Evolutionary conservation across 2,797 vertebrate genomes (phyloP), one percentile per base, ranked within the genome.

Genomic region (Acanthornis magna): DNA sequence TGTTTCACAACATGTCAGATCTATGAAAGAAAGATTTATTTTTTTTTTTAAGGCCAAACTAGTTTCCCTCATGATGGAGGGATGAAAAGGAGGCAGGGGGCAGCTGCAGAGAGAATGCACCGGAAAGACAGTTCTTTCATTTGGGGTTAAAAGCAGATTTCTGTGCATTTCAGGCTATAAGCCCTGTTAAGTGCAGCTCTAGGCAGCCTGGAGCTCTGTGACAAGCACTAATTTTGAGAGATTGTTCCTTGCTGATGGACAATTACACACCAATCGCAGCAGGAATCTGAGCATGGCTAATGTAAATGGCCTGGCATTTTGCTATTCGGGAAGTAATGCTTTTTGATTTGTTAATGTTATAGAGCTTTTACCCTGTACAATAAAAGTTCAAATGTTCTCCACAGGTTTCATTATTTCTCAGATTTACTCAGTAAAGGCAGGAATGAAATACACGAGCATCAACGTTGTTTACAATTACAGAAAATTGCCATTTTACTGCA

Each of bases 171-270:
- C 23, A 16, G 50, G 32, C 91, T 89, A 14, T 87, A 84, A 94
- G 48, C 84, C 60, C 74, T 2, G 9, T 62, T 83, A 91, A 91
- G 65, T 89, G 84, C 84, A 71, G 82, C 88, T 96, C 68, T 85
- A 91, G 88, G 92, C 95, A 94, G 74, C 23, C 60, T 88, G 65
- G 81, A 94, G 85, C 71, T 78, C 80, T 91, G 75, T 91, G 94
- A 96, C 93, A 94, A 87, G 82, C 91, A 74, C 92, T 97, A 95
- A 97, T 97, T 96, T 94, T 96, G 93, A 95, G 93, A 85, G 96
- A 95, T 96, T 90, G 89, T 93, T 95, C 85, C 91, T 96, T 93
- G 86, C 76, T 95, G 79, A 89, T 93, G 91, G 95, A 96, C 94
- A 93, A 95, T 96, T 97, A 96, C 88, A 88, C 92, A 89, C 93